Evolutionary conservation across 1,140 invertebrate species (phyloP), one percentile per base, ranked within the genome.

Genomic region (Lethocerus indicus): DNA sequence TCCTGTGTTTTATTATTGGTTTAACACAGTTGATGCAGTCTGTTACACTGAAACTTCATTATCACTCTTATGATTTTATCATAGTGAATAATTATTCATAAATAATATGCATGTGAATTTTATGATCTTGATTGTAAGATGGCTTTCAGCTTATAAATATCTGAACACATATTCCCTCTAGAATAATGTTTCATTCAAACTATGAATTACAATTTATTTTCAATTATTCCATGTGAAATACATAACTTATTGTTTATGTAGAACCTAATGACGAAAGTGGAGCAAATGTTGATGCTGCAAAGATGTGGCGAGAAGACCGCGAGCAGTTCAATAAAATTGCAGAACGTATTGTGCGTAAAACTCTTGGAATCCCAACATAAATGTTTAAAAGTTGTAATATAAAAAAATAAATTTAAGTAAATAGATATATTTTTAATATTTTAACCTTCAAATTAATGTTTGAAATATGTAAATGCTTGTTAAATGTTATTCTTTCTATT

Each of bases 241-340:
- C n/a, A n/a, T n/a, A n/a, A n/a, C n/a, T 47, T 42, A 18, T 56
- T 49, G 52, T 56, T 52, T 50, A 68, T 70, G 13, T 61, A 84
- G 95, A 99, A 65, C 95, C 96, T 3, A 99, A 99, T 69, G 94
- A 97, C 65, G 96, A 99, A 66, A 97, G 92, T 68, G 92, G 94
- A 24, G 96, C 96, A 1, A 98, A 98, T 71, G 94, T 99, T 0
- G 95, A 98, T 70, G 96, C 96, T 5, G 94, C 95, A 0, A 99
- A 98, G 71, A 97, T 97, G 86, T 99, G 93, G 93, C 70, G 96
- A 50, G 94, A 98, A 63, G 82, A 98, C 64, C 69, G 93, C 27
- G 73, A 80, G 20, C 84, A 95, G 65, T 99, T 99, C 65, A 87
- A 97, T 57, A 80, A 74, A 64, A 94, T 94, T 58, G 93, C 94